Conservation (phyloP, 1,140 invertebrate species). For the Daktulosphaira vitifoliae region DNA sequence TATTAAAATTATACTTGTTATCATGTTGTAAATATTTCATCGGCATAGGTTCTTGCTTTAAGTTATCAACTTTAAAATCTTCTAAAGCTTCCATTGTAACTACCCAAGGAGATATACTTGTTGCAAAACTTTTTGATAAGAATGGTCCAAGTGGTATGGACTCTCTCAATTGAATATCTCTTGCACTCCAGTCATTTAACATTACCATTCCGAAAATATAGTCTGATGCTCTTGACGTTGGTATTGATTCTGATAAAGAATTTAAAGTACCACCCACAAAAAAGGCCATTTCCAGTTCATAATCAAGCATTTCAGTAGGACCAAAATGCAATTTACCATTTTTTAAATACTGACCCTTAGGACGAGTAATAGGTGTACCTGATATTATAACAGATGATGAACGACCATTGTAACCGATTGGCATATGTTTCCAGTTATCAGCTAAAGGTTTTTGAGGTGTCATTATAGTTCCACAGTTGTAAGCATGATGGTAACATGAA, state of each 20-base stretch:
- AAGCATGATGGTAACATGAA: slow-evolving; percentile 94
- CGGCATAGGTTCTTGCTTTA: slow-evolving; percentile 72
- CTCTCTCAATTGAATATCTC: slow-evolving; percentile 99
- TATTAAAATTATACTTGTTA: slow-evolving; percentile 87
- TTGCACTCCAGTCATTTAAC: slow-evolving; percentile 99
- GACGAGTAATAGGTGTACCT: slow-evolving; percentile 82
- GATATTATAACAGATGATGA: slow-evolving; percentile 92
- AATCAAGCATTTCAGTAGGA: slow-evolving; percentile 80
- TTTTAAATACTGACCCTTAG: slow-evolving; percentile 79
- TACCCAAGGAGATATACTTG: slow-evolving; percentile 94
- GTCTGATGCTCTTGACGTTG: slow-evolving; percentile 64
- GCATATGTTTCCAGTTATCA: slow-evolving; percentile 76
- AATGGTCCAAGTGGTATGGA: slow-evolving; percentile 98
- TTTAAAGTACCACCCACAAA: slow-evolving; percentile 81
- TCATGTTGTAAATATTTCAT: slow-evolving; percentile 80
- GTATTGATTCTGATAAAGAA: slow-evolving; percentile 68
- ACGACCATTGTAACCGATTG: slow-evolving; percentile 95
- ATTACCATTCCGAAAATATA: slow-evolving; percentile 96
- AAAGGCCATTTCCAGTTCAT: slow-evolving; percentile 96
- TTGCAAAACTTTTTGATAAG: slow-evolving; percentile 90
- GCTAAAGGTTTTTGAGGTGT: slow-evolving; percentile 41
- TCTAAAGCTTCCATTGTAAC: slow-evolving; percentile 90
- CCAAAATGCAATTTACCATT: slow-evolving; percentile 73
- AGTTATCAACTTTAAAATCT: slow-evolving; percentile 75
- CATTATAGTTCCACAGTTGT: slow-evolving; percentile 92